Base-by-base conservation (phyloP, 2,888 invertebrate species). In the Charanyca ferruginea region DNA sequence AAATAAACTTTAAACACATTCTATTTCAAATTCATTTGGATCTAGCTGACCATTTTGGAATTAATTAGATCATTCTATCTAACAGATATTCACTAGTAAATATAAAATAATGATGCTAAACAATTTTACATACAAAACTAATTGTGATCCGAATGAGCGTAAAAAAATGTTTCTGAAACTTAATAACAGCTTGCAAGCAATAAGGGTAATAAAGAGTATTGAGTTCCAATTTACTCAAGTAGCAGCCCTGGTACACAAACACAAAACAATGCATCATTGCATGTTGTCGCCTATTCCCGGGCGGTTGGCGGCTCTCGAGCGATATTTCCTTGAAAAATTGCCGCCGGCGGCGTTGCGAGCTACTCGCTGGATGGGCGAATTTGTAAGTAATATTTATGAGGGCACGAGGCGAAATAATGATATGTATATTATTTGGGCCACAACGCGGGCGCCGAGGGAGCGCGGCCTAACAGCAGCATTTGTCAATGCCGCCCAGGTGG, bases 371-470 rank as follows among this genome's bases (percentile, higher is more conserved):
- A 89, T 87, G 85, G 89, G 91, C 88, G 88, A 92, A 92, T 91
- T 91, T 91, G 89, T 91, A 89, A 89, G 92, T 89, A 90, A 91
- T 93, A 94, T 94, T 93, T 92, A 93, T 92, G 91, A 85, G 90
- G 86, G 88, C 89, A 88, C 85, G 89, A 86, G 86, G 89, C 87
- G 86, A 89, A 92, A 90, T 93, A 93, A 94, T 93, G 92, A 93
- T 93, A 93, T 93, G 94, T 93, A 93, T 93, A 92, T 92, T 93
- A 93, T 94, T 93, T 92, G 92, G 92, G 90, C 83, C 85, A 85
- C 85, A 71, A 83, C 80, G 85, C 85, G 83, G 79, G 87, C 83
- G 87, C 85, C 84, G 84, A 82, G 90, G 90, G 89, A 90, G 85
- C 80, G 71, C 75, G 73, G 73, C 68, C 84, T 85, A 85, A 85